Base-by-base conservation (phyloP, 2,797 vertebrate genomes). In the Hyperoplus lanceolatus region DNA sequence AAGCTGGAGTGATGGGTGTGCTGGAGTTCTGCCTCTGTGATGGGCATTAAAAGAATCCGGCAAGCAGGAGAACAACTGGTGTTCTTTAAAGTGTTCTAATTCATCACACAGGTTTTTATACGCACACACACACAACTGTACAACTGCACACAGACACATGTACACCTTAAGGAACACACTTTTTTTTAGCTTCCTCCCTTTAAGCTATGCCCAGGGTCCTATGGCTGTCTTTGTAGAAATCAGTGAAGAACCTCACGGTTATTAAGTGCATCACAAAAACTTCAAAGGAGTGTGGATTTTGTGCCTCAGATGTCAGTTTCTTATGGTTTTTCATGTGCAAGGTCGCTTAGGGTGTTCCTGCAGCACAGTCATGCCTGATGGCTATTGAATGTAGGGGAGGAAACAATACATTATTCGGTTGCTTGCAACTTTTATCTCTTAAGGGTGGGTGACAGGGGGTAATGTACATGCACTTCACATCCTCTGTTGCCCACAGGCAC, bases 201-300 rank as follows among this genome's bases (percentile, higher is more conserved):
- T 57, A 41, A 90, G 90, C 91, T 29, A 71, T 21, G 88, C 92
- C 82, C 68, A 41, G 63, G 90, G 90, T 85, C 55, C 15, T 67
- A 64, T 5, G 53, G 50, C 79, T 80, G 72, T 82, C 89, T 92
- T 87, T 87, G 75, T 73, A 86, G 87, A 79, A 83, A 77, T 89
- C 89, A 88, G 81, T 81, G 76, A 45, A 85, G 88, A 90, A 83
- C 13, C 76, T 84, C 59, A 78, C 12, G 53, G 76, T 87, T 87
- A 90, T 89, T 91, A 87, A 74, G 70, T 64, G 53, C 60, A 84
- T 83, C 75, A 80, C 76, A 82, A 70, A 41, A 88, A 89, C 91
- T 90, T 94, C 90, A 93, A 93, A 93, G 89, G 50, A 55, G 58
- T 8, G 69, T 85, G 39, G 66, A 45, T 68, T 58, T 59, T 77